Evolutionary conservation across 1,140 invertebrate species (phyloP).

Genomic region (Ladona fulva): DNA sequence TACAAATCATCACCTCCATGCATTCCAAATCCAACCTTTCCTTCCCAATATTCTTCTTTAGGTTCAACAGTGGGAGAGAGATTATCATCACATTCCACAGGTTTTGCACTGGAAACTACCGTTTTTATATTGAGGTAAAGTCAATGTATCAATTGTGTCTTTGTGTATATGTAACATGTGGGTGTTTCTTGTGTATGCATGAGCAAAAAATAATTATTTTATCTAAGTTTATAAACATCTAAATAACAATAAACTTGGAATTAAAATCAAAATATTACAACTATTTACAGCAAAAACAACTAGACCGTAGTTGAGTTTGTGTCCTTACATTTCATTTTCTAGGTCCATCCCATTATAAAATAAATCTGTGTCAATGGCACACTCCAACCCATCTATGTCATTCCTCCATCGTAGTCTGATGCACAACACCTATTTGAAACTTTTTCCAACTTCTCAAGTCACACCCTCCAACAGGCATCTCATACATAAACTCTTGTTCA

Average conservation of each 20-base stretch:
- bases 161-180: conserved; percentile 11
- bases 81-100: conserved; percentile 1
- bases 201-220: conserved; percentile 13
- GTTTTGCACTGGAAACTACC: conserved; percentile 1
- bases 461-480: neutral
- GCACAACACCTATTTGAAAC: neutral
- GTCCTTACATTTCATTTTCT: neutral
- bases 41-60: conserved; percentile 7
- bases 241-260: conserved; percentile 12
- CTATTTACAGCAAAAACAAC: conserved; percentile 16
- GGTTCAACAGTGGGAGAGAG: neutral
- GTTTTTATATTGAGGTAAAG: conserved; percentile 7
- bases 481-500: neutral
- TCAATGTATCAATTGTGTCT: neutral
- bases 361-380: conserved; percentile 9
- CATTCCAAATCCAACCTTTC: conserved; percentile 9
- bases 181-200: conserved; percentile 14
- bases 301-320: conserved; percentile 1
- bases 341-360: conserved; percentile 9
- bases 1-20: conserved; percentile 9
- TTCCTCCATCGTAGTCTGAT: neutral
- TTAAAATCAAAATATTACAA: conserved; percentile 15
- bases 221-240: conserved; percentile 12
- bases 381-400: neutral
- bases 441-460: neutral